These are phyloP conservation scores for Semnornis frantzii DNA, from an alignment of 2,113 vertebrate species.

Conservation along the genomic window DNA sequence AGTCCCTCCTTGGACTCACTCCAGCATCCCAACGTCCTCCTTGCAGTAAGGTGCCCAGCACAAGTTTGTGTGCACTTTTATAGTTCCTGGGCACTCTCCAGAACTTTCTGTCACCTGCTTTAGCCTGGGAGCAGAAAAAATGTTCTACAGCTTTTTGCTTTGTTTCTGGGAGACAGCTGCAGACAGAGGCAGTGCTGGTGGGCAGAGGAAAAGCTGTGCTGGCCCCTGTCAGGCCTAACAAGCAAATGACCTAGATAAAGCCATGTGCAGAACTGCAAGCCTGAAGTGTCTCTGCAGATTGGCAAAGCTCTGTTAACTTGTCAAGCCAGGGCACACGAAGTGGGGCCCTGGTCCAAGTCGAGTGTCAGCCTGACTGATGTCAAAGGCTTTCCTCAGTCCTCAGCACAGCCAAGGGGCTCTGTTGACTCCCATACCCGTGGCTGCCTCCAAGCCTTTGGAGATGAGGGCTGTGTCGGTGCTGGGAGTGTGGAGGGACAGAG, in stretches of 20 bases:
- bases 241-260: constrained; percentile 14
- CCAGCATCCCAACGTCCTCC: too few relatives aligned
- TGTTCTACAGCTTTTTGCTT: background rate
- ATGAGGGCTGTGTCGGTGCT: rapidly evolving
- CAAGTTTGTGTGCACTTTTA: background rate
- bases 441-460: background rate
- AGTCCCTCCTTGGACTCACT: too few relatives aligned
- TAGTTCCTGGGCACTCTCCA: background rate
- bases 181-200: rapidly evolving
- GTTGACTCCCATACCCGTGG: rapidly evolving
- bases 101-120: background rate
- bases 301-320: background rate
- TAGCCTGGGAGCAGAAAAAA: background rate
- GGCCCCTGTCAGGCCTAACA: background rate
- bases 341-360: background rate
- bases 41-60: too few relatives aligned
- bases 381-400: background rate
- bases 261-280: rapidly evolving
- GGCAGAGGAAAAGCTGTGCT: background rate
- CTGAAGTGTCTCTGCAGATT: background rate
- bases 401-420: rapidly evolving
- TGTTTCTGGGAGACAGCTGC: background rate
- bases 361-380: background rate
- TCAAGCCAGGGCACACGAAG: background rate
- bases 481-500: background rate